phyloP scores from a whole-genome alignment of 2,888 invertebrate genomes.

The Catocala sponsa region DNA sequence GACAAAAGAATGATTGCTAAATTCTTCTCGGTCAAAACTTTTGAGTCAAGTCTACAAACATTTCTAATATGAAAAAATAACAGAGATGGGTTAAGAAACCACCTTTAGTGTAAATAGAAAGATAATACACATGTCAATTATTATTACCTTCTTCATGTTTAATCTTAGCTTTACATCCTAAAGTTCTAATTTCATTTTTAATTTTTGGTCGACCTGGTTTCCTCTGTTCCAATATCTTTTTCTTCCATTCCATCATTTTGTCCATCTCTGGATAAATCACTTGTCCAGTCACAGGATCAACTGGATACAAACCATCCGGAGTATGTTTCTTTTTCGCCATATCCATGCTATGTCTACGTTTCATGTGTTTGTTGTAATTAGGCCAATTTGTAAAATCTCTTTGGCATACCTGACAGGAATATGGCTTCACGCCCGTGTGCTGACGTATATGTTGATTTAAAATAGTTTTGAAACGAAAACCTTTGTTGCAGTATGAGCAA shows the following conservation, averaged over 20 bases:
- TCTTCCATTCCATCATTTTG: constrained; percentile 66
- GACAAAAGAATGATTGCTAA: too few relatives aligned
- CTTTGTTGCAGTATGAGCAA: constrained; percentile 91
- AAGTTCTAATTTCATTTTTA: neutral
- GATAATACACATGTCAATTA: neutral
- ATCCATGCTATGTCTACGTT: constrained; percentile 89
- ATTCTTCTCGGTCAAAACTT: too few relatives aligned
- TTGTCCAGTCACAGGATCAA: constrained; percentile 62
- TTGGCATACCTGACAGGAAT: constrained; percentile 90
- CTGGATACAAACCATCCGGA: constrained; percentile 70
- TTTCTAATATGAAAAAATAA: too few relatives aligned
- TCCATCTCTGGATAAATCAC: constrained; percentile 57
- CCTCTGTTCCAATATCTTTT: constrained; percentile 54
- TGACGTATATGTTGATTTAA: constrained; percentile 90
- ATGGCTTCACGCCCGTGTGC: constrained; percentile 90
- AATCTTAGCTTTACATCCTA: neutral
- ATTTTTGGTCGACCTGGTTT: constrained; percentile 47
- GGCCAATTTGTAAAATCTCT: constrained; percentile 92
- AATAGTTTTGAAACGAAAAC: constrained; percentile 91
- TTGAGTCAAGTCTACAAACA: too few relatives aligned
- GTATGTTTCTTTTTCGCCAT: constrained; percentile 69
- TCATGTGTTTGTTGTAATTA: constrained; percentile 93
- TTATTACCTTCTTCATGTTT: neutral
- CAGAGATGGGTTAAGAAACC: too few relatives aligned
- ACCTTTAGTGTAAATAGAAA: too few relatives aligned